Base-by-base conservation (phyloP, 2,797 vertebrate species). In the Spondyliosoma cantharus region DNA sequence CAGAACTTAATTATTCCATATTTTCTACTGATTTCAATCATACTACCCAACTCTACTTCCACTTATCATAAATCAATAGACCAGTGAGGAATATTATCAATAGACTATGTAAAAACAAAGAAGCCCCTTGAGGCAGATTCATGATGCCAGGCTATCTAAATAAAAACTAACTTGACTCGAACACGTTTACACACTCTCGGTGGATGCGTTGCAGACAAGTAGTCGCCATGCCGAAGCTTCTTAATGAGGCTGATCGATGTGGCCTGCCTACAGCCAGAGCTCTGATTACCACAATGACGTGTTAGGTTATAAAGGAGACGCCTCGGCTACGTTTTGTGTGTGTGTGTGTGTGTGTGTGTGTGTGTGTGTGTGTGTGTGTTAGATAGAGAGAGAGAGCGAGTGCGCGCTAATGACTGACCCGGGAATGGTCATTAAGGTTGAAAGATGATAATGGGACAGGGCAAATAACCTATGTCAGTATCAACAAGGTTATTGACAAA, bases 211-310 rank as follows among this genome's bases (percentile, higher is more conserved):
- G 80, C 78, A 83, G 90, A 89, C 89, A 53, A 32, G 49, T 50
- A 45, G 87, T 66, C 80, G 71, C 86, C 88, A 74, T 0, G 8
- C 16, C 1, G 19, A 65, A 60, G 67, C 63, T 54, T 63, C 83
- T 74, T 81, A 87, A 89, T 79, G 78, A 92, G 59, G 24, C 60
- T 78, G 83, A 90, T 88, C 80, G 66, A 86, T 86, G 76, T n/a
- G 49, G 42, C 25, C 78, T 59, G 76, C 67, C 84, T 76, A 63
- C 74, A 75, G 74, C 76, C 54, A 20, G 59, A 83, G 67, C 66
- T 63, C 50, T 62, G 78, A 87, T 83, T 71, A 71, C 73, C 62
- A 62, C 80, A 64, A 56, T 79, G 85, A 76, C 24, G 53, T 64
- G 66, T 58, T 50, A 49, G 68, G 49, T 83, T 74, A 68, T 71